These are phyloP conservation scores for Macrophya alboannulata DNA, from an alignment of 2,888 invertebrate species.

Conservation along the genomic window DNA sequence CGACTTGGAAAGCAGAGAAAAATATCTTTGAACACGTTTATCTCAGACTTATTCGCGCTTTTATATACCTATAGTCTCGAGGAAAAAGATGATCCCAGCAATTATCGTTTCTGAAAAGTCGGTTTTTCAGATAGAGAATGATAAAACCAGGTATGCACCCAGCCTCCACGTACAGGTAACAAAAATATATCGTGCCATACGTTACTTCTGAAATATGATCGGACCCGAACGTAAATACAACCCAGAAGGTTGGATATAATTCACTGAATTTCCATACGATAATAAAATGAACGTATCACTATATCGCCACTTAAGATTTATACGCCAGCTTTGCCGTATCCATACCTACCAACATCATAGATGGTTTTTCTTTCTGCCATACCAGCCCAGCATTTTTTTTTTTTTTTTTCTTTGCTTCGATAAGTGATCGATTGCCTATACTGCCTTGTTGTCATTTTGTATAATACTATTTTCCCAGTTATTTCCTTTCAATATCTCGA, in stretches of 20 bases:
- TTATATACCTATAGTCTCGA: slow-evolving; percentile 4
- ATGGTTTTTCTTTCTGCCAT: background rate
- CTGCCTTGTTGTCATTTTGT: background rate
- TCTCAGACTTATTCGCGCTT: background rate
- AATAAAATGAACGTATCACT: slow-evolving; percentile 72
- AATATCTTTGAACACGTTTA: slow-evolving; percentile 20
- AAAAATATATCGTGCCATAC: slow-evolving; percentile 50
- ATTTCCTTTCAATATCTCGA: background rate
- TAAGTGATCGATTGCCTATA: slow-evolving; percentile 30
- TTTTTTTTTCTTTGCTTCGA: background rate
- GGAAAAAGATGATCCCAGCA: background rate
- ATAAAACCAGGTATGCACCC: background rate
- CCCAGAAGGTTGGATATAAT: slow-evolving; percentile 73
- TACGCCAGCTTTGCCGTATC: slow-evolving; percentile 45
- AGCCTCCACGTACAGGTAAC: slow-evolving; percentile 11
- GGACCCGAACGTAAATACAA: slow-evolving; percentile 73
- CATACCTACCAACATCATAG: slow-evolving; percentile 13
- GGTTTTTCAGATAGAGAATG: background rate
- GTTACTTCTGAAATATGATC: slow-evolving; percentile 70
- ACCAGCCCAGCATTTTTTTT: slow-evolving; percentile 23
- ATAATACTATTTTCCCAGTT: too few species aligned
- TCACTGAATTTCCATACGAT: slow-evolving; percentile 78
- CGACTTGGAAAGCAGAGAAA: slow-evolving; percentile 26
- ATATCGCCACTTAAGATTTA: slow-evolving; percentile 61
- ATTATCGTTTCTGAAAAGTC: background rate